Evolutionary conservation across 2,113 vertebrate species (phyloP).

Genomic region (Chelonoidis abingdonii): DNA sequence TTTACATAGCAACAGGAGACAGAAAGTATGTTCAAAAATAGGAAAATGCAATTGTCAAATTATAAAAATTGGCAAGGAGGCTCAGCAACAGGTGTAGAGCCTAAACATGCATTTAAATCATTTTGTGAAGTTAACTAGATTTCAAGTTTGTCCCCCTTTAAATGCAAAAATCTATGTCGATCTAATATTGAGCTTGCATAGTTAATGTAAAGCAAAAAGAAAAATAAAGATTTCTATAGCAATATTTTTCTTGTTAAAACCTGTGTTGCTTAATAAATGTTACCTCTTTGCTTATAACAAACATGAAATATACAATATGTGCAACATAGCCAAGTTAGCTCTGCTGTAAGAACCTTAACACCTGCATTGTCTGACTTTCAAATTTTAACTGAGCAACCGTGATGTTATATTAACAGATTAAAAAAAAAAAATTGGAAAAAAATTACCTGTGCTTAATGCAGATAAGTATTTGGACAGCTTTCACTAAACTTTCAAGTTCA

Average conservation of each 20-base stretch:
- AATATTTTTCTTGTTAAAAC: constrained; percentile 1
- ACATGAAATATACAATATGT: neutral
- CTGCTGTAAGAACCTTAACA: neutral
- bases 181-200: neutral
- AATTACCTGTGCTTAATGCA: neutral
- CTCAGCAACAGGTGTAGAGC: neutral
- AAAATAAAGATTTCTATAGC: neutral
- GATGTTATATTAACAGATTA: neutral
- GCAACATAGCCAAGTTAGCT: neutral
- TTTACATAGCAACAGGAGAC: neutral
- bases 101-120: neutral
- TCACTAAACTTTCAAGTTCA: neutral
- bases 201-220: neutral
- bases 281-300: neutral
- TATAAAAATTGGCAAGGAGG: neutral
- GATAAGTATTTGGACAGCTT: neutral
- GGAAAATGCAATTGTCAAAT: neutral
- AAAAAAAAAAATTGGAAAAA: neutral
- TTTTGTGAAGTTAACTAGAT: neutral
- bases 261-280: constrained; percentile 1
- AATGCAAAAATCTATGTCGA: neutral
- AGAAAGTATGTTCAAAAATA: constrained; percentile 34
- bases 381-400: neutral
- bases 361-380: neutral
- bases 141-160: neutral